Evolutionary conservation across 2,888 invertebrate species (phyloP), one percentile per base, ranked within the genome.

Genomic region (Chromoteleia sp.): DNA sequence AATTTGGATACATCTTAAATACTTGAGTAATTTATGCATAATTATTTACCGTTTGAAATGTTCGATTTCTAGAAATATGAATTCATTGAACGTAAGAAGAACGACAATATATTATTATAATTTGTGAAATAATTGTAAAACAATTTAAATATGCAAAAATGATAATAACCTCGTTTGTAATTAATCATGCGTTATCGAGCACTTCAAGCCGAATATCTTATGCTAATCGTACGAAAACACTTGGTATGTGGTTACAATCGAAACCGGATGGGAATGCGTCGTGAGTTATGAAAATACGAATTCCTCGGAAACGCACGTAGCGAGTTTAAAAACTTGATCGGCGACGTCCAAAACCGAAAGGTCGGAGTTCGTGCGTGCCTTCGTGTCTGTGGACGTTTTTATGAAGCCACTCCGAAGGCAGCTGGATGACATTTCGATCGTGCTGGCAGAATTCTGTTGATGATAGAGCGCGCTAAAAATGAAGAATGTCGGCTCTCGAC

Each of bases 311-410:
- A 52, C 59, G 41, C 33, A 8, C 21, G 19, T 21, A 50, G 36
- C 41, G 17, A 10, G 29, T 61, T 43, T 45, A 56, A 65, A 75
- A 65, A 76, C 76, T 67, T 76, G 67, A 76, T 76, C 50, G 10
- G 19, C 59, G 30, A 33, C 67, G 54, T 76, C 41, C 68, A 12
- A 54, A 75, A 58, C 43, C 56, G 17, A 76, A 68, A 76, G 76
- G 68, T 76, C 61, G 61, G 45, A 68, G 68, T 68, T 68, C 68
- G 61, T 43, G 54, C 52, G 43, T 68, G 52, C 52, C 52, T 76
- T 50, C 59, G 43, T 52, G 59, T 29, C 50, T 43, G 65, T 45
- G 48, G 25, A 12, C 6, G 19, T 43, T 58, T 58, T 33, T 70
- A 56, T 45, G 29, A 33, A 70, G 45, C 29, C 17, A 33, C 45